Conservation (phyloP, 1,140 invertebrate species). For the Protaetia brevitarsis region DNA sequence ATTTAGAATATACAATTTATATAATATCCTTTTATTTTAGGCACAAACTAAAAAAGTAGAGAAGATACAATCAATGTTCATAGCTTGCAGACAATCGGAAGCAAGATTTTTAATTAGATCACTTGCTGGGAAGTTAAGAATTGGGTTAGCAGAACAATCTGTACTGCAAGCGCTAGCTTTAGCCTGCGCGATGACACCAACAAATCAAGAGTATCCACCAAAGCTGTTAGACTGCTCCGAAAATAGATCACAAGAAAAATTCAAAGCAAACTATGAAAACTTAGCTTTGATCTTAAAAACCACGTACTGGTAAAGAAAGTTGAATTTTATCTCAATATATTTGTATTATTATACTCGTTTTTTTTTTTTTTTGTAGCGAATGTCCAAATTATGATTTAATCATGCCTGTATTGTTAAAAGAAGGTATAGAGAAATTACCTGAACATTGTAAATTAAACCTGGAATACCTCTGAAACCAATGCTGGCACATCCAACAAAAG, state of each 20-base stretch:
- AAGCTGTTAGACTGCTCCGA: slow-evolving; percentile 61
- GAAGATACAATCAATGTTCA: slow-evolving; percentile 88
- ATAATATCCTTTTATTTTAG: slow-evolving; percentile 28
- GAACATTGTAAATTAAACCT: slow-evolving; percentile 83
- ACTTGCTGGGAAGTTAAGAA: slow-evolving; percentile 89
- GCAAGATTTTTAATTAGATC: slow-evolving; percentile 91
- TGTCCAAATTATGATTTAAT: slow-evolving; percentile 94
- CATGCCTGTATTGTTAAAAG: slow-evolving; percentile 73
- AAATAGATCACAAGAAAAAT: slow-evolving; percentile 61
- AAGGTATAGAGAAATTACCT: slow-evolving; percentile 77
- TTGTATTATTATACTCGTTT: slow-evolving; percentile 34
- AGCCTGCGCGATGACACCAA: slow-evolving; percentile 73
- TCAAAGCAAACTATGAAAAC: slow-evolving; percentile 80
- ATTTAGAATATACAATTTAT: not conserved
- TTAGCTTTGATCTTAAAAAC: slow-evolving; percentile 82
- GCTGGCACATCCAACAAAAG: slow-evolving; percentile 97
- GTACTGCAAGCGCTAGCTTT: slow-evolving; percentile 88
- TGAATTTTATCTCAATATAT: not conserved
- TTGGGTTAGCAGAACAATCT: slow-evolving; percentile 96
- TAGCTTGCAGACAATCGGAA: slow-evolving; percentile 88
- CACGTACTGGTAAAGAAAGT: slow-evolving; percentile 74
- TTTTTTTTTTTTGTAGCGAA: slow-evolving; percentile 69
- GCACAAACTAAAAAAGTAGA: slow-evolving; percentile 78
- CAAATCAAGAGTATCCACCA: slow-evolving; percentile 64
- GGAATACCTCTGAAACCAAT: slow-evolving; percentile 97